Base-by-base conservation (phyloP, 2,888 invertebrate genomes). In the Parelbella ahira region DNA sequence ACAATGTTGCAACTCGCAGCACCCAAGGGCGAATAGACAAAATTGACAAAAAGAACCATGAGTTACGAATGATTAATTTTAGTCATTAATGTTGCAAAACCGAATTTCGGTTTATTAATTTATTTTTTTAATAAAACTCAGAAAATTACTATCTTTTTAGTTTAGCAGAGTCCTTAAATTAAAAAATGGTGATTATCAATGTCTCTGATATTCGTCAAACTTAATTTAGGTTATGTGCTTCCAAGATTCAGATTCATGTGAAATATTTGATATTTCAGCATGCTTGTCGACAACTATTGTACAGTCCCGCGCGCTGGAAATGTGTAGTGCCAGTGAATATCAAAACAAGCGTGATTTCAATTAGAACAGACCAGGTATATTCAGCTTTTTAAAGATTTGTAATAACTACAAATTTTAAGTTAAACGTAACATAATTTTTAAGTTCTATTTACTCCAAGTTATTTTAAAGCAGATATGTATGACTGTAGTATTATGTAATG, bases 231-330 rank as follows among this genome's bases (percentile, higher is more conserved):
- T 79, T 77, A 77, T 66, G 63, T 67, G 49, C 52, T 45, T 21
- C 63, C 66, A 68, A 63, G 7, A 7, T 34, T 54, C 4, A 49
- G 38, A 41, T 47, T 36, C 42, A 45, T 47, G 48, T 45, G 28
- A 36, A 48, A 48, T 51, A 52, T 51, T 46, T 50, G 49, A 12
- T 38, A 48, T 81, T 81, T 54, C 75, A 87, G 87, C 87, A 87
- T 63, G 63, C 83, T 50, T 87, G 77, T 71, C 78, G 86, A 64
- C 84, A 84, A 56, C 66, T 87, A 56, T 45, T 86, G 50, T 78
- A 77, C 55, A 80, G 71, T 53, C 68, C 86, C 25, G 79, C 83
- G 34, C 75, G 86, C 48, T 87, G 87, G 87, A 87, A 86, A 70
- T 68, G 73, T 64, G 66, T 61, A 44, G 48, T 86, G 47, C 80